Conservation (phyloP, 2,797 vertebrate genomes). For the Notamacropus eugenii region DNA sequence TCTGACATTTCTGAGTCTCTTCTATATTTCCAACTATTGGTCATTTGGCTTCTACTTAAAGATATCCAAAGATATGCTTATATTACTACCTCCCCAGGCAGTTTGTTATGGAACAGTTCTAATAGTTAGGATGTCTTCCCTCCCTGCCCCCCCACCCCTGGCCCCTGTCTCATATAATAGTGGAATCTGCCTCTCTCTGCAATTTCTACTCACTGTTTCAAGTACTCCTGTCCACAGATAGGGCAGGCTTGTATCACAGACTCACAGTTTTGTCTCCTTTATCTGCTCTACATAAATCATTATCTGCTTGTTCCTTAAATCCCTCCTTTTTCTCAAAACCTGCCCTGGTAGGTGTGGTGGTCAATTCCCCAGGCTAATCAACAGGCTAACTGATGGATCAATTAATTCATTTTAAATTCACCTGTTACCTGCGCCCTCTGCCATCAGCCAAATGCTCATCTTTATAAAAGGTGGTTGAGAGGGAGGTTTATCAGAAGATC, state of each 20-base stretch:
- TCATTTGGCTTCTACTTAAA: neutral
- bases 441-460: neutral
- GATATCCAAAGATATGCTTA: neutral
- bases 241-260: neutral
- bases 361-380: neutral
- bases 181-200: neutral
- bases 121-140: neutral
- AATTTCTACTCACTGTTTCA: neutral
- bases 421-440: neutral
- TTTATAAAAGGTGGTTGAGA: neutral
- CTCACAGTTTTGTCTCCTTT: neutral
- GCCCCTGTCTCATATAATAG: neutral
- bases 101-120: neutral
- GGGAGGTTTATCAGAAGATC: neutral
- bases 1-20: neutral
- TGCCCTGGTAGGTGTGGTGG: neutral
- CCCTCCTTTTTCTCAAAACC: neutral
- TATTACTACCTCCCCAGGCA: neutral
- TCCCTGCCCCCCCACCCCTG: too few relatives aligned
- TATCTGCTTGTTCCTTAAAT: neutral
- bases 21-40: neutral
- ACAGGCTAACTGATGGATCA: neutral
- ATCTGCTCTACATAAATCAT: neutral
- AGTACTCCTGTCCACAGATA: neutral
- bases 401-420: neutral